Evolutionary conservation across 2,888 invertebrate species (phyloP).

Genomic region (Agrochola litura): DNA sequence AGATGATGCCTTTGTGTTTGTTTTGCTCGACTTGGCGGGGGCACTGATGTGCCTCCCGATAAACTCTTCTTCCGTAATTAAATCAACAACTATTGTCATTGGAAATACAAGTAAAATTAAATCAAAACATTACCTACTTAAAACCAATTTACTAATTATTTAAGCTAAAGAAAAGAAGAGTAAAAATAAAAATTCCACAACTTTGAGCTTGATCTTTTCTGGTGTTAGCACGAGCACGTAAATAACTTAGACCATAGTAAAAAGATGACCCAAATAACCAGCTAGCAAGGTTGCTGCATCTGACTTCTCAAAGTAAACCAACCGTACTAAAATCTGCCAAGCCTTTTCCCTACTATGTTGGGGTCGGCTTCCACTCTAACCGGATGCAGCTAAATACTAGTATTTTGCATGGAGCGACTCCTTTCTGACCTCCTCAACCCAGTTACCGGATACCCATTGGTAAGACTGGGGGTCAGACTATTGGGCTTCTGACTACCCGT

Average conservation of each 20-base stretch:
- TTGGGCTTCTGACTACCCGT: no score
- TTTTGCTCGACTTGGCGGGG: no score
- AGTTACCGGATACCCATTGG: no score
- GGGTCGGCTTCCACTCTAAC: not conserved
- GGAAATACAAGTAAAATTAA: no score
- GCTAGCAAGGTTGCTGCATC: no score
- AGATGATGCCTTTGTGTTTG: no score
- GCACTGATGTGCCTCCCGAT: no score
- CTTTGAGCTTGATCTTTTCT: not conserved
- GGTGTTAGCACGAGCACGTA: no score
- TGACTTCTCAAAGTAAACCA: not conserved
- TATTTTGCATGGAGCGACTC: no score
- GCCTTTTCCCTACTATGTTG: no score
- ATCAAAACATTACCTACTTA: not conserved
- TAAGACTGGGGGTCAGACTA: no score
- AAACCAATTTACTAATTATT: not conserved
- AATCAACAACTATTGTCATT: not conserved
- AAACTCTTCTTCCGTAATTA: not conserved
- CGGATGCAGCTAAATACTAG: not conserved
- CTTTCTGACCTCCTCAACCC: no score
- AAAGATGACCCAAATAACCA: not conserved
- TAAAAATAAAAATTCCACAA: not conserved
- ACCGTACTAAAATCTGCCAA: not conserved
- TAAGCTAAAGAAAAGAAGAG: not conserved
- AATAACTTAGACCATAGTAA: not conserved